Evolutionary conservation across 2,888 invertebrate genomes (phyloP), one percentile per base, ranked within the genome.

Genomic region (Ormyrus rosae): DNA sequence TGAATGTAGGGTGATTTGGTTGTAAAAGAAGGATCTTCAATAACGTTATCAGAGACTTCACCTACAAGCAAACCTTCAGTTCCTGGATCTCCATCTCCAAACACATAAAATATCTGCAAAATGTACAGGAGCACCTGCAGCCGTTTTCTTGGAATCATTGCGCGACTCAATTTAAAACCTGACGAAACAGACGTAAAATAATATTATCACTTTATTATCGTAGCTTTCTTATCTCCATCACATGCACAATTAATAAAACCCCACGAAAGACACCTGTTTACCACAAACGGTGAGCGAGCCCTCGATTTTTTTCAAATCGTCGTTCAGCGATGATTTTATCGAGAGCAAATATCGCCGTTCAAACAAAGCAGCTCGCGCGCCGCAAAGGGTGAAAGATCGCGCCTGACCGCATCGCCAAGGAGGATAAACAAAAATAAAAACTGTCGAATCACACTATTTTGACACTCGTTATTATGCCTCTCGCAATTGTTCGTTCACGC

Each of bases 101-200:
- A 81, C 7, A 83, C 83, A 48, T 80, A 84, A 10, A 83, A 81
- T 46, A 85, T 80, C 55, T 82, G 83, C 34, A 86, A 67, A 13
- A 81, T 71, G 79, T 75, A 83, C 9, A 87, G 79, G n/a, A 87
- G 60, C 6, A 83, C 68, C 56, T 80, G 84, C 60, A 86, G 78
- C 69, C 80, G 77, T 82, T 84, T 86, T 51, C 83, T 84, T n/a
- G 81, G 81, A 67, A 85, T 85, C 87, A 87, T 87, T 64, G 13
- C 83, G 72, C 73, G 19, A 63, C 46, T 53, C 60, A 69, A 60
- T 69, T 58, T 64, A 69, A 34, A 73, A 53, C 60, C 67, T 70
- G 65, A 51, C 68, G 69, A 34, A 69, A 51, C 50, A 68, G 34
- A 77, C 8, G 50, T 45, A 34, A 7, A 45, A 50, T 4, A 34